Percentiles rank a stretch among this genome's conserved stretches.
Evolutionary conservation across 2,113 vertebrate genomes (phyloP).

Genomic region (Amphiprion percula): DNA sequence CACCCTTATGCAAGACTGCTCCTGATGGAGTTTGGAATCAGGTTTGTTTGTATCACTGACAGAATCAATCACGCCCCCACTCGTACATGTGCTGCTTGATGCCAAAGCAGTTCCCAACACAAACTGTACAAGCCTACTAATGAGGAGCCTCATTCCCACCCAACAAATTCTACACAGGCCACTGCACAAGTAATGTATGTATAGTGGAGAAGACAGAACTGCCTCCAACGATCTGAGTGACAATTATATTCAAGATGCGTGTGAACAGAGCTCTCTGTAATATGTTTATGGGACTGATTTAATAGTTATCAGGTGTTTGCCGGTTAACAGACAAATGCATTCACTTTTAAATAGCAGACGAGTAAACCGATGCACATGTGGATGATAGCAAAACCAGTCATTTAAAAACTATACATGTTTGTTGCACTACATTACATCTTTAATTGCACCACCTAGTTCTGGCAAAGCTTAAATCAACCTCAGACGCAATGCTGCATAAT

Average conservation of each 20-base stretch:
- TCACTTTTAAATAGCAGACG: neutral
- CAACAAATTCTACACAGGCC: neutral
- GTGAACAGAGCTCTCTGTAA: slow-evolving; percentile 8
- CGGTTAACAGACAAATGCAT: neutral
- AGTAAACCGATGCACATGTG: neutral
- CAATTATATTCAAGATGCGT: slow-evolving; percentile 3
- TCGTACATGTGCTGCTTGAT: slow-evolving; percentile 18
- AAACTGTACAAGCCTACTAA: neutral
- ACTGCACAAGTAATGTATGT: neutral
- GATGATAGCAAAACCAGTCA: neutral
- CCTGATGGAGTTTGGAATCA: slow-evolving; percentile 39
- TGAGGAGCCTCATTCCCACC: slow-evolving; percentile 1
- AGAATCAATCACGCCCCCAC: slow-evolving; percentile 35
- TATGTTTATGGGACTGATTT: slow-evolving; percentile 6
- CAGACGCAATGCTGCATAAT: no score
- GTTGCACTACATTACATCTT: neutral
- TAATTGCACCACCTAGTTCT: no score
- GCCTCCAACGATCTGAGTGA: neutral
- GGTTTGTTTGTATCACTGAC: slow-evolving; percentile 54
- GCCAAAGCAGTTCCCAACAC: slow-evolving; percentile 8
- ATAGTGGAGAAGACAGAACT: neutral
- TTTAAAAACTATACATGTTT: neutral
- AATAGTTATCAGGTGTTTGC: neutral
- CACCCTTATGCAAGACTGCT: slow-evolving; percentile 42
- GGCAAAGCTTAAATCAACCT: neutral